Conservation (phyloP, 2,888 invertebrate genomes). For the Hymenopus coronatus region DNA sequence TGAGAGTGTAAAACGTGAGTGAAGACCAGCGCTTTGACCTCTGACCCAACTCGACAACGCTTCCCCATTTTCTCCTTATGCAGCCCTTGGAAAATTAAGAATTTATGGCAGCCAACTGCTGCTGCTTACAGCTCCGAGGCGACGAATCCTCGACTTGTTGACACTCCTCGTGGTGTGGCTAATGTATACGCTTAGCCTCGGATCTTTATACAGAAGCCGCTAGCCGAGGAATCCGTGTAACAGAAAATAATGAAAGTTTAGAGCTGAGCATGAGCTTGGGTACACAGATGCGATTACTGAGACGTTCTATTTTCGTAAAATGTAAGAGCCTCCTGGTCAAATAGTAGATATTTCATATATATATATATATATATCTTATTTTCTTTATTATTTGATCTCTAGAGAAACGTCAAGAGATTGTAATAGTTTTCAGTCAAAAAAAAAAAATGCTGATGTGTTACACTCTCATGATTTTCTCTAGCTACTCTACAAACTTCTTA, state of each 20-base stretch:
- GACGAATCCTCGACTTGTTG: background rate
- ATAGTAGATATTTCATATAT: too few species aligned
- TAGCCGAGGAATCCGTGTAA: background rate
- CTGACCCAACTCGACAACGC: background rate
- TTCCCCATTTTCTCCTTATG: conserved; percentile 4
- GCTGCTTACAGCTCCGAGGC: background rate
- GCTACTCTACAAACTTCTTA: too few species aligned
- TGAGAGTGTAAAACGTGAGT: background rate
- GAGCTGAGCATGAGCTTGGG: too few species aligned
- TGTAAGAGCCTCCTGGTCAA: too few species aligned
- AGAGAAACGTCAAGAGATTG: too few species aligned
- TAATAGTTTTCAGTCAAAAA: too few species aligned
- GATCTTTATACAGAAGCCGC: background rate
- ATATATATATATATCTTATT: too few species aligned
- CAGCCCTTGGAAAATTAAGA: conserved; percentile 1
- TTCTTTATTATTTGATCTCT: too few species aligned
- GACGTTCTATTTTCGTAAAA: too few species aligned
- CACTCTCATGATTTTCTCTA: too few species aligned
- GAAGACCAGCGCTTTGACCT: background rate
- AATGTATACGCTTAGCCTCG: background rate
- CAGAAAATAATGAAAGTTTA: background rate
- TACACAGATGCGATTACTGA: too few species aligned
- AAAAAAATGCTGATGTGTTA: too few species aligned
- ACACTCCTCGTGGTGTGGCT: background rate
- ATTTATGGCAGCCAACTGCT: conserved; percentile 6